phyloP scores from a whole-genome alignment of 1,140 invertebrate genomes.

The Atta colombica region DNA sequence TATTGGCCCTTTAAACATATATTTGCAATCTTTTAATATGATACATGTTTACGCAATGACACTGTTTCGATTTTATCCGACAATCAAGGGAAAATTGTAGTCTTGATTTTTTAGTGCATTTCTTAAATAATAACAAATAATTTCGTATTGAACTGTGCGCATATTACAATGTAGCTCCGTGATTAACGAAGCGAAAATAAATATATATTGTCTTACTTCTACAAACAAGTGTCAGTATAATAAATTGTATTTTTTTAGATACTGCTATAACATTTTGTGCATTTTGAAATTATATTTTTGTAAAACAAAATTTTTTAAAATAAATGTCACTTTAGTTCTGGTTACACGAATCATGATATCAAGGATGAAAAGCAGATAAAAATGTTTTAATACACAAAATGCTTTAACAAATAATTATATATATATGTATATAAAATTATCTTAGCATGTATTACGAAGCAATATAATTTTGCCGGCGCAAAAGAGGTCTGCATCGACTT shows the following conservation, averaged over 20 bases:
- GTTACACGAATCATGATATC: conserved; percentile 5
- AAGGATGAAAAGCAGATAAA: background rate
- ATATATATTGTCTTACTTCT: conserved; percentile 14
- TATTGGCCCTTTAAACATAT: conserved; percentile 8
- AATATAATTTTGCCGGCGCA: conserved; percentile 34
- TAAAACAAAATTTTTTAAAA: background rate
- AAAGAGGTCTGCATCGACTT: background rate
- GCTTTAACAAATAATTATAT: background rate
- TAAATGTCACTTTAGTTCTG: background rate
- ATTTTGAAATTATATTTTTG: background rate
- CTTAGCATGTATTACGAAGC: conserved; percentile 13
- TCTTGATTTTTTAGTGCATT: background rate
- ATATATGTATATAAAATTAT: too few species aligned
- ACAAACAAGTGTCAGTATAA: background rate
- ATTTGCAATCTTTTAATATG: conserved; percentile 66
- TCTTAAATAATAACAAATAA: background rate
- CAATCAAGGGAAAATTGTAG: conserved; percentile 18
- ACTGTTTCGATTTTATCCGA: conserved; percentile 9
- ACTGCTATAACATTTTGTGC: background rate
- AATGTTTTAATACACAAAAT: background rate
- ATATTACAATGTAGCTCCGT: background rate
- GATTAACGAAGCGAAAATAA: conserved; percentile 29
- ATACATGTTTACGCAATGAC: conserved; percentile 56
- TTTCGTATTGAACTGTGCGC: background rate
- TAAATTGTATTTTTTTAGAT: background rate